Evolutionary conservation across 2,113 vertebrate genomes (phyloP), one percentile per base, ranked within the genome.

Genomic region (Crotalus helleri): DNA sequence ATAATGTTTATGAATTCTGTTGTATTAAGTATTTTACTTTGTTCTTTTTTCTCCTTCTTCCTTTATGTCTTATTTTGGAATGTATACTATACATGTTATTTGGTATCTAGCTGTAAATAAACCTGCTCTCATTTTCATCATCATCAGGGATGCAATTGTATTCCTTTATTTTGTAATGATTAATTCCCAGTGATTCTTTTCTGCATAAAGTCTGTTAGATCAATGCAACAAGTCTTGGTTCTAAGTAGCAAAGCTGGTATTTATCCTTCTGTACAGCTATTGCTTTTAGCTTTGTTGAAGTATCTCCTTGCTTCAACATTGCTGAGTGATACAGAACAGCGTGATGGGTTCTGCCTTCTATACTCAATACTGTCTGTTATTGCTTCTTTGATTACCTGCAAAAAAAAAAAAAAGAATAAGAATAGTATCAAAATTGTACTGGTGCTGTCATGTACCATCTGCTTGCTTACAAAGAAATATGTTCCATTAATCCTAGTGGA

Each of bases 361-460:
- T 98, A 98, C 57, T 98, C 96, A 7, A 99, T 98, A 96, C 98
- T 98, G 1, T 99, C 99, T 61, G 98, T 94, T 85, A 99, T 98
- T 19, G 98, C 98, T 12, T 99, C 97, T 96, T 98, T 99, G 87
- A 99, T 99, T 93, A 98, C 98, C 99, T 99, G 94, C 12, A 95
- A 91, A 89, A 93, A 89, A 2, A 93, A 93, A 95, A 91, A 89
- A 93, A 2, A 93, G 74, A 93, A 85, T 85, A 6, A 1, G n/a
- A 88, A 54, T 2, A 81, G 4, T 0, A 0, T 7, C 9, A 85
- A 39, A 61, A 1, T 21, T 57, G 59, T 2, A 23, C 29, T 17
- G 93, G 21, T 11, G 3, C 0, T 21, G 17, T 21, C 74, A 44
- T 81, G 39, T 21, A 81, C 44, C 33, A 7, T 44, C 74, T 81